phyloP scores from a whole-genome alignment of 2,113 vertebrate species.

The Archocentrus centrarchus region DNA sequence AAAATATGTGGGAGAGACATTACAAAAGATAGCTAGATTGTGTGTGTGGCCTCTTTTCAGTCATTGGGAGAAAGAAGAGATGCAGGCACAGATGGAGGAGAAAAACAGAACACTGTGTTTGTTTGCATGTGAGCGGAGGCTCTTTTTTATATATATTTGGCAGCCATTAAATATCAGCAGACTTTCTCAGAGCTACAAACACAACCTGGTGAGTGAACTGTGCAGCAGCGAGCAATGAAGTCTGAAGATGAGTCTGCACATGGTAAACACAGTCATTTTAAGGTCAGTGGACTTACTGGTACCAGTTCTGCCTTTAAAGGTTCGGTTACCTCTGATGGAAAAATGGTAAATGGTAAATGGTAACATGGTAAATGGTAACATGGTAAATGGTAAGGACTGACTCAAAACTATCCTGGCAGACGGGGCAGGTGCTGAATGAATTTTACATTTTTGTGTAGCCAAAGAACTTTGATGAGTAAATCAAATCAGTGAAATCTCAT shows the following conservation, averaged over 20 bases:
- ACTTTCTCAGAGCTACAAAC: background rate
- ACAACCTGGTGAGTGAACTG: background rate
- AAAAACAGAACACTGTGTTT: slow-evolving; percentile 18
- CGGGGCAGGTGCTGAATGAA: too few relatives aligned
- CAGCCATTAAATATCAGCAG: too few relatives aligned
- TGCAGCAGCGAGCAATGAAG: background rate
- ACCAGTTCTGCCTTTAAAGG: background rate
- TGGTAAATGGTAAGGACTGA: too few relatives aligned
- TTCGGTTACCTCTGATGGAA: background rate
- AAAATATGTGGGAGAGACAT: slow-evolving; percentile 15
- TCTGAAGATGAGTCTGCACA: background rate
- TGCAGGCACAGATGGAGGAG: slow-evolving; percentile 41
- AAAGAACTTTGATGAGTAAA: background rate
- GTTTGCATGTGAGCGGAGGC: background rate
- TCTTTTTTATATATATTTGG: background rate
- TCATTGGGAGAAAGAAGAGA: slow-evolving; percentile 8
- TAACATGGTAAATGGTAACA: too few relatives aligned
- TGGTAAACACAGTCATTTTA: background rate
- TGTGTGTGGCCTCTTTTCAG: slow-evolving; percentile 4
- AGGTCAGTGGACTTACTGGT: background rate
- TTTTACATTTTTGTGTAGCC: background rate
- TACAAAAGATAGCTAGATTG: slow-evolving; percentile 7
- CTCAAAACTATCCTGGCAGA: too few relatives aligned
- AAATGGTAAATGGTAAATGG: background rate
- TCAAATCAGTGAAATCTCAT: background rate